phyloP scores from a whole-genome alignment of 2,797 vertebrate genomes.

The Sebastes melanostomus region DNA sequence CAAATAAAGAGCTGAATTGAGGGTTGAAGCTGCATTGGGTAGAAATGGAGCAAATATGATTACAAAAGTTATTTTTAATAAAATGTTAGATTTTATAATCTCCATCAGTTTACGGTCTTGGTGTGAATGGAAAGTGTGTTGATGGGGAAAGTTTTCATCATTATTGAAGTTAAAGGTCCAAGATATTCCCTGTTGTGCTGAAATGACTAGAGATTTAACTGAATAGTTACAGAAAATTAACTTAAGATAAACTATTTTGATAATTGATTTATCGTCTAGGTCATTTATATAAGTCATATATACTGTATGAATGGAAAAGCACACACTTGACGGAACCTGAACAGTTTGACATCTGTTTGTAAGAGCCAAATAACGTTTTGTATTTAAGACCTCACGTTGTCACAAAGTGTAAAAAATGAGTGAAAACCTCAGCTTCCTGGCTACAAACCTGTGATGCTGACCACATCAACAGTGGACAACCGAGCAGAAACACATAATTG shows the following conservation, averaged over 20 bases:
- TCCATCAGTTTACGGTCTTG: neutral
- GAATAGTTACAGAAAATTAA: neutral
- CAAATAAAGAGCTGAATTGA: neutral
- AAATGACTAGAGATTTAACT: neutral
- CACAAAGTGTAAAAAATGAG: neutral
- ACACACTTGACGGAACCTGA: neutral
- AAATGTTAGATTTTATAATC: neutral
- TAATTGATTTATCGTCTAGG: neutral
- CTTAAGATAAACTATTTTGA: neutral
- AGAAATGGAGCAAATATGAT: no score
- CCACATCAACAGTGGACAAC: conserved; percentile 70
- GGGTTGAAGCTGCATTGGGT: no score
- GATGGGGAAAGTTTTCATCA: neutral
- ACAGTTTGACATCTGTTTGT: neutral
- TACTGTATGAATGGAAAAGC: neutral
- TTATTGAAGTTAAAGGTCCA: neutral
- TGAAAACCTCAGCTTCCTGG: conserved; percentile 72
- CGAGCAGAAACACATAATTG: neutral
- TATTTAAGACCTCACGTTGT: neutral
- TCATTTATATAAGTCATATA: neutral
- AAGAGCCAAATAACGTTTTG: neutral
- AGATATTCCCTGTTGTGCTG: neutral
- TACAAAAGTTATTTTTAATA: no score
- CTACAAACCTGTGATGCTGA: conserved; percentile 15
- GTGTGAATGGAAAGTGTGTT: neutral